Conservation (phyloP, 1,140 invertebrate genomes). For the Hylaeus anthracinus region DNA sequence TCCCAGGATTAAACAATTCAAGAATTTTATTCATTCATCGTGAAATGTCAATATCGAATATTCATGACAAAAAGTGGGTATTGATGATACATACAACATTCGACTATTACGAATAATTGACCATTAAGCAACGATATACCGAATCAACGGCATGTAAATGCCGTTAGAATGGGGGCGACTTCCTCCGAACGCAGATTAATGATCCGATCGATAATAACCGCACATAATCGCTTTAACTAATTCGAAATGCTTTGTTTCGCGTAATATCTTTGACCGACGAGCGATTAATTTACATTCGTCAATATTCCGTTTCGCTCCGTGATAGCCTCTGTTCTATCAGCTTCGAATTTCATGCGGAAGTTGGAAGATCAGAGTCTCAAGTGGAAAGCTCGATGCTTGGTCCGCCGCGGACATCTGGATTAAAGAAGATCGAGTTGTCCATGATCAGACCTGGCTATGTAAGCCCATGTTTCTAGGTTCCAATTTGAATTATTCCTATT, state of each 20-base stretch:
- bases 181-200: conserved; percentile 20
- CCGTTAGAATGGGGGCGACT: too few species aligned
- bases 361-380: conserved; percentile 51
- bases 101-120: too few species aligned
- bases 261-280: conserved; percentile 47
- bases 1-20: too few species aligned
- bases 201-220: conserved; percentile 50
- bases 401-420: conserved; percentile 22
- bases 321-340: not conserved
- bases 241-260: conserved; percentile 46
- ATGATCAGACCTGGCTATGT: not conserved
- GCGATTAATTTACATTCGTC: conserved; percentile 49
- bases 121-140: too few species aligned
- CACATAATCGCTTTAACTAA: conserved; percentile 51
- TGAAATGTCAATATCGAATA: too few species aligned
- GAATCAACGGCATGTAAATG: too few species aligned
- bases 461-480: not conserved
- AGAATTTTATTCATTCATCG: too few species aligned
- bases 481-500: not conserved
- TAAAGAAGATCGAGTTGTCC: conserved; percentile 35
- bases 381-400: conserved; percentile 32
- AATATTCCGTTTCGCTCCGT: conserved; percentile 45
- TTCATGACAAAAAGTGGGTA: too few species aligned
- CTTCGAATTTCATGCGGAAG: conserved; percentile 27
- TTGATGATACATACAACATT: too few species aligned